Evolutionary conservation across 2,888 invertebrate genomes (phyloP), one percentile per base, ranked within the genome.

Genomic region (Smittia aterrima): DNA sequence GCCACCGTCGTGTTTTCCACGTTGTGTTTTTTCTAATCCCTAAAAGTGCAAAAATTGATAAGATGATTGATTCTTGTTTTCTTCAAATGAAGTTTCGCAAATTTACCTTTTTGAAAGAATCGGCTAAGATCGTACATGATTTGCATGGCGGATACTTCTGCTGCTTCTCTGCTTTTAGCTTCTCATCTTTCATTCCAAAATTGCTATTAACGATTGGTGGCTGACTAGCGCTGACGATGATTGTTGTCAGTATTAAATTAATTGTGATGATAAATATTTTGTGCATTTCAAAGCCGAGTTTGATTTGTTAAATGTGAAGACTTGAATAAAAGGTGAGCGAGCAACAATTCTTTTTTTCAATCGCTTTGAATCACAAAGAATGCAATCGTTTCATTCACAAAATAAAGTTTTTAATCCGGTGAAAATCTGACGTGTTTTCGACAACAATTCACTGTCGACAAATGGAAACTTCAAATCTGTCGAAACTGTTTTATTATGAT

Each of bases 1-100:
- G 0, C 96, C 96, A 1, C 96, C 96, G 78, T 93, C 96, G 83
- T 92, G 95, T 81, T 95, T 94, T 11, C 92, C 92, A 78, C 93
- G 87, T n/a, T 90, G 85, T 0, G 96, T 96, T 77, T 87, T 87
- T 76, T 91, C 90, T 77, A 96, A 84, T 1, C 94, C 95, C 88
- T 79, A 27, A 16, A 75, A 72, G 6, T 32, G 54, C 20, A 32
- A 47, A 11, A 47, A 18, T 58, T 67, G 24, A 66, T 75, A 74
- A 64, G 40, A 67, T 73, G 18, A 9, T 68, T 22, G 20, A 41
- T 76, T 27, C 54, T 66, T 75, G 75, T 72, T 22, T 75, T 85
- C 78, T 3, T n/a, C n/a, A n/a, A n/a, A 38, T 47, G 11, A n/a
- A 18, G 3, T n/a, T n/a, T 20, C n/a, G 13, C n/a, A 18, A n/a